Conservation (phyloP, 2,113 vertebrate species). For the Tapirus terrestris region DNA sequence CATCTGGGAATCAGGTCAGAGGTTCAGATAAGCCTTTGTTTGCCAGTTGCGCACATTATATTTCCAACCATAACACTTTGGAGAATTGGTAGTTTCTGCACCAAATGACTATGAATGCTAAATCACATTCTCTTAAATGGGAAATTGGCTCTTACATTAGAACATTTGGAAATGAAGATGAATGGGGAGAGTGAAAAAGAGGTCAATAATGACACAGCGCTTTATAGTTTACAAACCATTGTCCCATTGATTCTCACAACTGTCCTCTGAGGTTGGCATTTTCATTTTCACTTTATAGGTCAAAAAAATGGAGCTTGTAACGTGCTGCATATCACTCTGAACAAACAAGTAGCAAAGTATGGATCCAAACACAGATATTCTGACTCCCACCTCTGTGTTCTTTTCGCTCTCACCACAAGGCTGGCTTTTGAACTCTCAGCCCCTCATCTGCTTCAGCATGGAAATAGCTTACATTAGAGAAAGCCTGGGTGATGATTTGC, state of each 20-base stretch:
- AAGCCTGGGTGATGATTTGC: neutral
- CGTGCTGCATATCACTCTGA: neutral
- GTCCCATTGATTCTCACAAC: neutral
- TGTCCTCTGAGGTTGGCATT: neutral
- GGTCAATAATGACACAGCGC: neutral
- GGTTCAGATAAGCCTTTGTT: conserved; percentile 39
- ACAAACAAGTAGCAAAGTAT: neutral
- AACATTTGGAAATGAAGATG: conserved; percentile 47
- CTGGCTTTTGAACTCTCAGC: neutral
- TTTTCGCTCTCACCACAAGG: neutral
- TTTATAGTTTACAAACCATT: neutral
- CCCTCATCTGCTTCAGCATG: neutral
- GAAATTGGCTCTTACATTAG: conserved; percentile 48
- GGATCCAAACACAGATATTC: neutral
- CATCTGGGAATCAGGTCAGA: conserved; percentile 74
- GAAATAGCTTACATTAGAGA: neutral
- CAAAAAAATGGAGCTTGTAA: neutral
- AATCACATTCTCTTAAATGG: conserved; percentile 22
- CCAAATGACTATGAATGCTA: conserved; percentile 52
- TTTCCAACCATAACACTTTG: conserved; percentile 62
- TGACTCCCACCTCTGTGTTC: neutral
- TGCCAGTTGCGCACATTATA: conserved; percentile 51
- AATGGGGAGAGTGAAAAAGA: conserved; percentile 38
- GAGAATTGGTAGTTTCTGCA: conserved; percentile 60
- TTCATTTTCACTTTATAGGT: neutral